These are phyloP conservation scores for Poecilus cupreus DNA, from an alignment of 2,888 invertebrate species.

Conservation along the genomic window DNA sequence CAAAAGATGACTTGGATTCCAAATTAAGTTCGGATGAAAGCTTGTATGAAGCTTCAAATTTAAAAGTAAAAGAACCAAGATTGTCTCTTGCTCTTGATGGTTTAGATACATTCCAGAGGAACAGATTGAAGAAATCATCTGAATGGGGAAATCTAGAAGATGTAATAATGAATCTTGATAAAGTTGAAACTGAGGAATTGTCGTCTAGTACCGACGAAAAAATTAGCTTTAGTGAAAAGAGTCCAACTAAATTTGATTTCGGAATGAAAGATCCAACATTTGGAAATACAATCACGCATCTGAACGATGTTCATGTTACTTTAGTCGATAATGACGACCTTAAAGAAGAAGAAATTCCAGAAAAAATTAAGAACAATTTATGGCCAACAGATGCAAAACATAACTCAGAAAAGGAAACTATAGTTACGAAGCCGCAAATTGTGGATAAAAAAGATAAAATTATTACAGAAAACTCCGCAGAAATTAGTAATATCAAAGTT, in stretches of 20 bases:
- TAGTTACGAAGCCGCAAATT: constrained; percentile 41
- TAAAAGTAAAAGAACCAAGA: constrained; percentile 76
- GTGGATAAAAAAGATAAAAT: constrained; percentile 53
- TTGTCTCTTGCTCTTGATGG: constrained; percentile 79
- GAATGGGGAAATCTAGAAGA: constrained; percentile 87
- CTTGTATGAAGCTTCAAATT: constrained; percentile 71
- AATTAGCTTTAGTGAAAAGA: constrained; percentile 61
- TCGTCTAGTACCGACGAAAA: constrained; percentile 51
- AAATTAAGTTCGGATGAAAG: constrained; percentile 69
- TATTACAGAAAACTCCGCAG: constrained; percentile 5
- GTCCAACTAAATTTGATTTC: constrained; percentile 62
- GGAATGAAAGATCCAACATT: constrained; percentile 67
- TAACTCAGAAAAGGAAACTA: constrained; percentile 34
- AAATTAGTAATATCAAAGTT: constrained; percentile 44
- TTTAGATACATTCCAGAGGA: constrained; percentile 80
- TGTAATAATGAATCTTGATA: constrained; percentile 78
- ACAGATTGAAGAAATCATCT: constrained; percentile 82
- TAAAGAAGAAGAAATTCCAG: constrained; percentile 51
- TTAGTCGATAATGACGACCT: constrained; percentile 38
- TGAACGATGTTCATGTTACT: constrained; percentile 36
- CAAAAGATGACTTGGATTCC: constrained; percentile 72
- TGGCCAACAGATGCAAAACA: constrained; percentile 66
- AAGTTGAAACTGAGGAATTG: constrained; percentile 66
- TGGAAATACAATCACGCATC: constrained; percentile 60
- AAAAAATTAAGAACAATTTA: constrained; percentile 67